Evolutionary conservation across 2,113 vertebrate genomes (phyloP).

Genomic region (Cyanistes caeruleus): DNA sequence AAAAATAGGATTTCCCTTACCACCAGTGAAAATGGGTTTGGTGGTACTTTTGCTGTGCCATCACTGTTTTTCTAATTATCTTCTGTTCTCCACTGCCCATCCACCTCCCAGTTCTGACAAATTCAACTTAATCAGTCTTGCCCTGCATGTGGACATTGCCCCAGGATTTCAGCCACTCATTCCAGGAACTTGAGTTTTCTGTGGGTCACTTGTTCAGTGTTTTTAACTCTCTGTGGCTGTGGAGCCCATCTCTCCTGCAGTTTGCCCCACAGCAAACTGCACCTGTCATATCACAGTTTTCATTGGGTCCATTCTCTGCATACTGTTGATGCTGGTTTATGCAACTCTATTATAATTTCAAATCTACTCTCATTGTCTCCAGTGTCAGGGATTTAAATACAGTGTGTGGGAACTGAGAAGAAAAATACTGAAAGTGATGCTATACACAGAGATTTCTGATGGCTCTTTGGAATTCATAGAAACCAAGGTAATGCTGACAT

Average conservation of each 20-base stretch:
- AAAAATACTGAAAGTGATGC: background rate
- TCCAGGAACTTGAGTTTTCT: background rate
- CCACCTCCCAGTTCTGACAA: background rate
- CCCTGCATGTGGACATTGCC: background rate
- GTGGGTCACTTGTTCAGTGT: background rate
- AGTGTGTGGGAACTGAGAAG: background rate
- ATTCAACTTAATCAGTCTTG: background rate
- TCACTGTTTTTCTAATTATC: background rate
- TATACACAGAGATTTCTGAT: background rate
- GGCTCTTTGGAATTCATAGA: background rate
- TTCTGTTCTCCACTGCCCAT: background rate
- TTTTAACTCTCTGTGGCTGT: background rate
- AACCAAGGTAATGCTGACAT: background rate
- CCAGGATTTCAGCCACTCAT: background rate
- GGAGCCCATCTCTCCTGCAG: background rate
- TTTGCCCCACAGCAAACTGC: background rate
- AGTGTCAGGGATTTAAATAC: background rate
- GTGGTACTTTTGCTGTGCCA: background rate
- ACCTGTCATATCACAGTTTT: background rate
- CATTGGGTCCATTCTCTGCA: background rate
- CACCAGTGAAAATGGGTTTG: background rate
- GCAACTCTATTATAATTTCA: background rate
- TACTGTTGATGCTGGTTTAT: accelerated
- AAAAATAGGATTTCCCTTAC: background rate
- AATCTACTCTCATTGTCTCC: background rate